Conservation (phyloP, 2,113 vertebrate species). For the Anolis carolinensis region DNA sequence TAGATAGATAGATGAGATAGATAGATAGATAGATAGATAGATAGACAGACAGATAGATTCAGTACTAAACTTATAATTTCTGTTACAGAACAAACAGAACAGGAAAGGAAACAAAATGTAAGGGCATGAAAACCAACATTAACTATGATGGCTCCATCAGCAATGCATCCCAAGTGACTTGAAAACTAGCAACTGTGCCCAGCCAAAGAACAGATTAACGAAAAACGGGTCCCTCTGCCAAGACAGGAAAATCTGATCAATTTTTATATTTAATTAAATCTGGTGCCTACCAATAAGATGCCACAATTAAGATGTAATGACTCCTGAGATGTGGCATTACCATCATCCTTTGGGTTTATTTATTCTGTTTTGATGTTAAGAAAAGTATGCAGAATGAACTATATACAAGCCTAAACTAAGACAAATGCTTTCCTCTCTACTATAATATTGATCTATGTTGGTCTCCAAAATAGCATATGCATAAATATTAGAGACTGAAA, state of each 20-base stretch:
- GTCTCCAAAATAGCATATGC: conserved; percentile 30
- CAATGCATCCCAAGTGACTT: background rate
- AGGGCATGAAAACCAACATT: background rate
- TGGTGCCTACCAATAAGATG: background rate
- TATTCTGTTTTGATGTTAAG: conserved; percentile 19
- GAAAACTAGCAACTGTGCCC: background rate
- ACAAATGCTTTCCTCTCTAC: conserved; percentile 31
- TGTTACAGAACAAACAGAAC: background rate
- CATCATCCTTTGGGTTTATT: background rate
- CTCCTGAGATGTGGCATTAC: background rate
- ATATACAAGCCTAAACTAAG: conserved; percentile 36
- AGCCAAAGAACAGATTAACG: background rate
- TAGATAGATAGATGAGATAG: background rate
- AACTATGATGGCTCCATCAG: background rate
- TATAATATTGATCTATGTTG: conserved; percentile 26
- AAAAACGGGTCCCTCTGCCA: background rate
- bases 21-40: no score
- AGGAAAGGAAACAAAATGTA: background rate
- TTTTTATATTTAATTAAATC: conserved; percentile 29
- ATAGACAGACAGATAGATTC: no score
- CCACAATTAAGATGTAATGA: background rate
- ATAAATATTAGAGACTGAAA: conserved; percentile 41
- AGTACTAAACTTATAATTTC: background rate
- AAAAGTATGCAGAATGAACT: conserved; percentile 35
- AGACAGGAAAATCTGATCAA: conserved; percentile 19